Evolutionary conservation across 2,888 invertebrate species (phyloP), one percentile per base, ranked within the genome.

Genomic region (Hydraecia micacea): DNA sequence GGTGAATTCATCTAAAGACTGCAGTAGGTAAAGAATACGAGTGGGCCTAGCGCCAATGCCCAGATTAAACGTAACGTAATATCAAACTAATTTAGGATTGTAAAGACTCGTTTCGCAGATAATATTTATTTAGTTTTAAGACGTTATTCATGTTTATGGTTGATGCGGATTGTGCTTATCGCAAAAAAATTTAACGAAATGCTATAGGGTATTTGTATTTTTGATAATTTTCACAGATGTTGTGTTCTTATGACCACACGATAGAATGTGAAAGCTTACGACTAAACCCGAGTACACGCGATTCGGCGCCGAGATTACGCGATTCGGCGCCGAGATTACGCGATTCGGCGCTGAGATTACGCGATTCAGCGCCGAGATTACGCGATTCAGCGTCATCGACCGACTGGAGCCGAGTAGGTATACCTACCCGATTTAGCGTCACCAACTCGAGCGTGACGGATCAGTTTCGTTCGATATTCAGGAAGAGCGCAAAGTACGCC

Each of bases 1-100:
- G 21, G 52, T 65, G 15, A 72, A 85, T 52, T 85, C 42, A 39
- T 72, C n/a, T 32, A 39, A 83, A 46, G 18, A 36, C 69, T 36
- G 18, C 36, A 36, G 11, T 55, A 55, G 9, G 55, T 18, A 60
- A 60, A 18, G 7, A 36, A 36, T 18, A 70, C 25, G 18, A 58
- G 9, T 60, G 69, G 15, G 8, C 9, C 6, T 25, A 32, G 15
- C 15, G 32, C 0, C 21, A 46, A 28, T 11, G 13, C 46, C 28
- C 28, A 32, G 8, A 69, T 32, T 69, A 69, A 58, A 36, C 25
- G 1, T 25, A 55, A 18, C 1, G 9, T 69, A n/a, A 58, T 18
- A 58, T n/a, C 15, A 18, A 36, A 11, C 2, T 9, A 1, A 32
- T 25, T 25, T 36, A n/a, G 2, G 32, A 60, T 69, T 32, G 15